Evolutionary conservation across 2,888 invertebrate genomes (phyloP).

Genomic region (Drosophila histrio): DNA sequence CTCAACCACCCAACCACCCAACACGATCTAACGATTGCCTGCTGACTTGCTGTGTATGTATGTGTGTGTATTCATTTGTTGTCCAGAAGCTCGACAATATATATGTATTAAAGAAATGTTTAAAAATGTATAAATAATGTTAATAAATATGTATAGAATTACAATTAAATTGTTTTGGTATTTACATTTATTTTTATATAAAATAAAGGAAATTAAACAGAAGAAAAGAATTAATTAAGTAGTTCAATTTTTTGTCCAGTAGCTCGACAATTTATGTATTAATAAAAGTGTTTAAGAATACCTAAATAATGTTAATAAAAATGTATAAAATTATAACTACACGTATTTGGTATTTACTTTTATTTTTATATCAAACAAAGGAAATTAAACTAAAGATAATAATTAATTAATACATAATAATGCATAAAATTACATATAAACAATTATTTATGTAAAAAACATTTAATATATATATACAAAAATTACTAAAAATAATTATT

Average conservation of each 20-base stretch:
- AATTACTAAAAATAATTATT: too few species aligned
- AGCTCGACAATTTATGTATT: slow-evolving; percentile 1
- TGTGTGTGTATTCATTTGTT: slow-evolving; percentile 54
- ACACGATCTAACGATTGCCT: slow-evolving; percentile 21
- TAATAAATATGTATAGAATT: slow-evolving; percentile 21
- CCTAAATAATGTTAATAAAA: slow-evolving; percentile 12
- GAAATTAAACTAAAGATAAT: not conserved
- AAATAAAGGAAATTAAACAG: not conserved
- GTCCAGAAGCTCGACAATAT: slow-evolving; percentile 26
- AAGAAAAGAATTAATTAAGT: not conserved
- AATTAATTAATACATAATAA: too few species aligned
- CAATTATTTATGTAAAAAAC: too few species aligned
- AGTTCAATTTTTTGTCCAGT: slow-evolving; percentile 40
- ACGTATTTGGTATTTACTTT: not conserved
- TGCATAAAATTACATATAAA: too few species aligned
- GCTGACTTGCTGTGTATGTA: slow-evolving; percentile 52
- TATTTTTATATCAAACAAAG: too few species aligned
- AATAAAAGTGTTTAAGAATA: not conserved
- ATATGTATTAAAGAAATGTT: slow-evolving; percentile 2
- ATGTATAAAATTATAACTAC: not conserved
- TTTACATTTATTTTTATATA: not conserved
- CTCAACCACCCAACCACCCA: not conserved
- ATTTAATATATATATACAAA: too few species aligned
- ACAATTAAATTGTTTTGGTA: not conserved
- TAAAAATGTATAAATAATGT: not conserved